A percentile compares a stretch with the other conserved stretches of the same genome.
Conservation (phyloP, 2,888 invertebrate genomes). For the Strigamia transsilvanica region DNA sequence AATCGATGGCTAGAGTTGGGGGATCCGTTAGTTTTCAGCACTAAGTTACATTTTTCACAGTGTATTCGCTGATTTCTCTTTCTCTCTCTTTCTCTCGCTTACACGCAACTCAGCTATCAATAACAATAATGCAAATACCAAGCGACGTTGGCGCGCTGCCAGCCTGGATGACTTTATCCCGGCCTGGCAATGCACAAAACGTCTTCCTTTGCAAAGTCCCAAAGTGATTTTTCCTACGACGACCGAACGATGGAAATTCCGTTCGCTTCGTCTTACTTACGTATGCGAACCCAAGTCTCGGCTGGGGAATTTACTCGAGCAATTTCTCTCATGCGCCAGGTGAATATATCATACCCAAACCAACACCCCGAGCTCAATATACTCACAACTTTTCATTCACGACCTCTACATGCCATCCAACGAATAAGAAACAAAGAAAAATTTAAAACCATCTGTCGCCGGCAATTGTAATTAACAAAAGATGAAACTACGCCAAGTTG, state of each 20-base stretch:
- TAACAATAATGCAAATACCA: constrained; percentile 20
- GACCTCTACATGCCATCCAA: too few species aligned
- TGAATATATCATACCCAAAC: constrained; percentile 1
- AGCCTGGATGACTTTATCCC: not conserved
- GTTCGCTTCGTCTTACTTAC: constrained; percentile 15
- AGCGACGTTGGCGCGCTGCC: not conserved
- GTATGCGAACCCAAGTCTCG: constrained; percentile 12
- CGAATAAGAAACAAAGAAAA: too few species aligned
- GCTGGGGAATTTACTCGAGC: constrained; percentile 9
- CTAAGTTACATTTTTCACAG: not conserved
- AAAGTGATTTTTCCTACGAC: constrained; percentile 6
- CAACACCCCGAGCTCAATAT: constrained; percentile 6
- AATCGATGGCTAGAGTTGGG: not conserved
- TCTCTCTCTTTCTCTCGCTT: too few species aligned
- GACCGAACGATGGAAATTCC: constrained; percentile 6
- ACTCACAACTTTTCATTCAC: not conserved
- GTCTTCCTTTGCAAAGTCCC: constrained; percentile 8
- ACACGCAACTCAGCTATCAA: constrained; percentile 8
- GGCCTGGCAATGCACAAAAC: not conserved
- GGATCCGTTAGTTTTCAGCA: too few species aligned
- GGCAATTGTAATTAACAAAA: too few species aligned
- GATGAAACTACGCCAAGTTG: too few species aligned
- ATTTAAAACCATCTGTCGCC: too few species aligned
- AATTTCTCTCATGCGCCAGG: constrained; percentile 10
- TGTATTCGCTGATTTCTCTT: not conserved